Percentiles rank a stretch among this genome's conserved stretches.
Evolutionary conservation across 1,140 invertebrate genomes (phyloP).

Genomic region (Halictus rubicundus): DNA sequence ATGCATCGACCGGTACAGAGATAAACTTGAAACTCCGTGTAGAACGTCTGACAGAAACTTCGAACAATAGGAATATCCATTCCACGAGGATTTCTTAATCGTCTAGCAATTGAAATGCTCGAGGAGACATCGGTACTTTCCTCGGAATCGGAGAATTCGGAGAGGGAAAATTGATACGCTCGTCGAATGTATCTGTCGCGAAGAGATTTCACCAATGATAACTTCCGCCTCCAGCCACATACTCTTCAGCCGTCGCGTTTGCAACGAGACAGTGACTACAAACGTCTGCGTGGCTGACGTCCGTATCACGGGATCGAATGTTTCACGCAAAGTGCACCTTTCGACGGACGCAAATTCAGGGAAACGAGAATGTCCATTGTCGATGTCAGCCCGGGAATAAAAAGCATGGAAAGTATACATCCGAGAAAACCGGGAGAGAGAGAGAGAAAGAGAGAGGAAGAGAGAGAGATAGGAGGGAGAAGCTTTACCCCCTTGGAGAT

Average conservation of each 20-base stretch:
- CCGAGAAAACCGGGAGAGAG: no score
- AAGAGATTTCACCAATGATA: background rate
- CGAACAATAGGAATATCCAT: no score
- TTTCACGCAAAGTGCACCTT: conserved; percentile 4
- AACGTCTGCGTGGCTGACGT: background rate
- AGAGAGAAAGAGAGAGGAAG: background rate
- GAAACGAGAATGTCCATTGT: background rate
- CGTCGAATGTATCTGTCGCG: background rate
- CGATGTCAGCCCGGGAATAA: conserved; percentile 15
- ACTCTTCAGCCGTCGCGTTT: background rate
- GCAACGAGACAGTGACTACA: background rate
- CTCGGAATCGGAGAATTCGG: background rate
- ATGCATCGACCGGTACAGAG: no score
- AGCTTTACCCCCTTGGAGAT: conserved; percentile 4
- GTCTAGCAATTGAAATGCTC: no score
- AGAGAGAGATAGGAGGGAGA: background rate
- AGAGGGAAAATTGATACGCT: background rate
- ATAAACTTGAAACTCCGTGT: no score
- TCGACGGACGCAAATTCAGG: background rate
- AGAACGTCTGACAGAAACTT: no score
- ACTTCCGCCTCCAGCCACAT: background rate
- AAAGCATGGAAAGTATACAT: background rate
- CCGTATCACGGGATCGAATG: background rate
- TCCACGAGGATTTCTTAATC: no score
- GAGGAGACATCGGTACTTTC: no score